phyloP scores from a whole-genome alignment of 2,888 invertebrate species.

The Lepidochrysops patricia region DNA sequence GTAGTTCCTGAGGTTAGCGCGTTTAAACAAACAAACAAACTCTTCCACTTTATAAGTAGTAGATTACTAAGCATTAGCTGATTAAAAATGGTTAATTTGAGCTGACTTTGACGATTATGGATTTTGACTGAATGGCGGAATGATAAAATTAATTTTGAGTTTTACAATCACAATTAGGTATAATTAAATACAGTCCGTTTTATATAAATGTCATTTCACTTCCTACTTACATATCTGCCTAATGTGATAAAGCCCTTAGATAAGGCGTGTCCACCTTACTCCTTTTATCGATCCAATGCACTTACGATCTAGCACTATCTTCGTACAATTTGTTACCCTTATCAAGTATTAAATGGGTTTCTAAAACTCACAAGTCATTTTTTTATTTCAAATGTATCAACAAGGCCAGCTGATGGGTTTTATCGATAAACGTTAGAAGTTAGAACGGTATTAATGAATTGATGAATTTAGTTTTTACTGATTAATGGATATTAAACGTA shows the following conservation, averaged over 20 bases:
- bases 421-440: background rate
- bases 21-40: no score
- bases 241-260: background rate
- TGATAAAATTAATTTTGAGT: no score
- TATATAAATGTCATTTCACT: no score
- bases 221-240: no score
- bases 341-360: constrained; percentile 74
- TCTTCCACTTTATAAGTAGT: no score
- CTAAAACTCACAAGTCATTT: constrained; percentile 52
- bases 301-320: constrained; percentile 73
- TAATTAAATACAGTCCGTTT: no score
- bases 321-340: constrained; percentile 74
- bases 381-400: constrained; percentile 64
- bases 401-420: constrained; percentile 28
- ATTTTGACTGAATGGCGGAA: no score
- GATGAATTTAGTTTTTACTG: background rate
- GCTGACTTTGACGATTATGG: no score
- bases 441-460: background rate
- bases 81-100: no score
- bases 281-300: constrained; percentile 65
- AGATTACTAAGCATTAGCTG: no score
- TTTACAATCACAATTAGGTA: no score
- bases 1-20: no score
- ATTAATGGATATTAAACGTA: background rate
- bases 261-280: constrained; percentile 8